Base-by-base conservation (phyloP, 2,888 invertebrate species). In the Polylopha cassiicola region DNA sequence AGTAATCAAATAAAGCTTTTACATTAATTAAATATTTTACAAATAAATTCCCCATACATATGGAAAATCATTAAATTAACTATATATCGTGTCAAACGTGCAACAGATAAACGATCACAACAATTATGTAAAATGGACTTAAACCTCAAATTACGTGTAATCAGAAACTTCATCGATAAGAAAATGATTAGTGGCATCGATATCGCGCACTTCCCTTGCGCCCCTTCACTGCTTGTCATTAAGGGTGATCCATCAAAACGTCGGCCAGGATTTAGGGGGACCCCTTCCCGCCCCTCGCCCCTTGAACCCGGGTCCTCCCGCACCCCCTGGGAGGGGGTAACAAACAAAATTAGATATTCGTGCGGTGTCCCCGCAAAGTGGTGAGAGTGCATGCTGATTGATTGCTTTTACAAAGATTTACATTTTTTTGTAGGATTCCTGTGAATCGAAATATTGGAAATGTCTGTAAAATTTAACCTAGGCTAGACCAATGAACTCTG, bases 191-290 rank as follows among this genome's bases (percentile, higher is more conserved):
- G 36, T 33, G 39, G 31, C 41, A 49, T 49, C 51, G 53, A 50
- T 48, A 49, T 31, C 37, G 20, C 30, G 43, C 70, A 55, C 48
- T 70, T 50, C 73, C 77, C 65, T 47, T 39, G 55, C 72, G 66
- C 73, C 79, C 80, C 77, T 75, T 72, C 76, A 66, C 72, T 72
- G 73, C 77, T 78, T 80, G 85, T 84, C 85, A 84, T 85, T 85
- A 84, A 79, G 84, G 85, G 84, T 84, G 84, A 85, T 85, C 84
- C 84, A 85, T 85, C 84, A 85, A 78, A 79, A 84, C 72, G 84
- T 85, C 85, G 77, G 73, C 74, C 61, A 67, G 82, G 85, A 80
- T 82, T 85, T 84, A 69, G 85, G 85, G 78, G 70, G 74, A 65
- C 60, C 65, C 68, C 69, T 81, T 81, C 79, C 56, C 80, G 81